phyloP scores from a whole-genome alignment of 2,113 vertebrate genomes.

The Penelope pileata region DNA sequence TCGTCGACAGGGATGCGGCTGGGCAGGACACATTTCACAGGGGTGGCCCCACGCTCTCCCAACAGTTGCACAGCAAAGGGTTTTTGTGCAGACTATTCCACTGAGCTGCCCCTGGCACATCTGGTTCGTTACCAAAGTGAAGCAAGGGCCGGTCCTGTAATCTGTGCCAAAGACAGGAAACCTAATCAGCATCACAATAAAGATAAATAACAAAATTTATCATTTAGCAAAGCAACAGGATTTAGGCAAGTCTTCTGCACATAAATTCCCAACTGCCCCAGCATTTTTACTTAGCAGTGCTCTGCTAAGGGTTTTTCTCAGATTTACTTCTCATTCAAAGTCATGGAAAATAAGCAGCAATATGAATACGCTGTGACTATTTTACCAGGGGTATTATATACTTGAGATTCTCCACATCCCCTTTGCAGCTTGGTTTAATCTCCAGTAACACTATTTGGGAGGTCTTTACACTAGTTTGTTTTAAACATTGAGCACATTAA shows the following conservation, averaged over 20 bases:
- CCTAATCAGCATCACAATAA: neutral
- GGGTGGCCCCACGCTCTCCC: slow-evolving; percentile 98
- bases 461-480: neutral
- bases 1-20: slow-evolving; percentile 94
- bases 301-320: neutral
- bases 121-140: slow-evolving; percentile 94
- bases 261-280: neutral
- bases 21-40: slow-evolving; percentile 97
- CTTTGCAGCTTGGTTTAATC: neutral
- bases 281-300: neutral
- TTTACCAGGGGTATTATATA: neutral
- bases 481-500: neutral
- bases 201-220: neutral
- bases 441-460: neutral
- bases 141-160: slow-evolving; percentile 97
- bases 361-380: neutral
- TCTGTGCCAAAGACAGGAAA: slow-evolving; percentile 79
- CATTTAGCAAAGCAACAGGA: neutral
- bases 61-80: slow-evolving; percentile 95
- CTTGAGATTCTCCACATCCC: neutral
- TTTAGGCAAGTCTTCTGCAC: neutral
- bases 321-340: neutral
- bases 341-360: neutral
- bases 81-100: slow-evolving; percentile 98
- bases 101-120: slow-evolving; percentile 99